phyloP scores from a whole-genome alignment of 2,797 vertebrate species.

The Trachurus trachurus region DNA sequence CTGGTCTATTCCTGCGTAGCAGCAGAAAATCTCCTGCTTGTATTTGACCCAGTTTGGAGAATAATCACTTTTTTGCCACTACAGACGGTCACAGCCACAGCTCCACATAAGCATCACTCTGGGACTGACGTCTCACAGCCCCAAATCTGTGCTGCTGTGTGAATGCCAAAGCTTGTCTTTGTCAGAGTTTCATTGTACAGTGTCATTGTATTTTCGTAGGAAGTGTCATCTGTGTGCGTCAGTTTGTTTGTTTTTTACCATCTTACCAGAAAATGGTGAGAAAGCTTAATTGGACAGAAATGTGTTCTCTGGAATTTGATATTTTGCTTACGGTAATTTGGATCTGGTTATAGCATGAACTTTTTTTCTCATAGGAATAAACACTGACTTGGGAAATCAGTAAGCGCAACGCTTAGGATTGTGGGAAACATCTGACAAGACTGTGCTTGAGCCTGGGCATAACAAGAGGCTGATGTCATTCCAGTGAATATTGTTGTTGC shows the following conservation, averaged over 20 bases:
- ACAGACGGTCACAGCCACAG: slow-evolving; percentile 9
- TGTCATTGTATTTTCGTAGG: slow-evolving; percentile 24
- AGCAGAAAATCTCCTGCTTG: slow-evolving; percentile 21
- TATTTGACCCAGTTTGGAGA: slow-evolving; percentile 56
- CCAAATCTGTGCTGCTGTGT: slow-evolving; percentile 19
- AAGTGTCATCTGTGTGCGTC: slow-evolving; percentile 8
- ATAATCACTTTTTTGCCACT: slow-evolving; percentile 13
- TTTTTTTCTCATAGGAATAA: not conserved
- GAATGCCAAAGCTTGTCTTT: slow-evolving; percentile 8
- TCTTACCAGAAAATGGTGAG: not conserved
- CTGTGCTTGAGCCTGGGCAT: slow-evolving; percentile 20
- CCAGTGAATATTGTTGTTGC: slow-evolving; percentile 11
- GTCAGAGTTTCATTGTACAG: slow-evolving; percentile 23
- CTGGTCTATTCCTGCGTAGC: slow-evolving; percentile 17
- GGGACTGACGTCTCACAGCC: slow-evolving; percentile 13
- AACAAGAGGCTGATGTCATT: slow-evolving; percentile 29
- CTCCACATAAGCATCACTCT: slow-evolving; percentile 22
- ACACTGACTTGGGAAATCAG: slow-evolving; percentile 2
- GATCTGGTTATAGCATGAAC: not conserved
- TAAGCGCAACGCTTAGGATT: not conserved
- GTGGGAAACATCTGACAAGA: slow-evolving; percentile 34
- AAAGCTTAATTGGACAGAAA: slow-evolving; percentile 21
- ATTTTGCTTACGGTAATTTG: not conserved
- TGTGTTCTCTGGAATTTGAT: not conserved
- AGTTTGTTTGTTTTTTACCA: slow-evolving; percentile 2